Evolutionary conservation across 2,113 vertebrate species (phyloP).

Genomic region (Aphelocoma coerulescens): DNA sequence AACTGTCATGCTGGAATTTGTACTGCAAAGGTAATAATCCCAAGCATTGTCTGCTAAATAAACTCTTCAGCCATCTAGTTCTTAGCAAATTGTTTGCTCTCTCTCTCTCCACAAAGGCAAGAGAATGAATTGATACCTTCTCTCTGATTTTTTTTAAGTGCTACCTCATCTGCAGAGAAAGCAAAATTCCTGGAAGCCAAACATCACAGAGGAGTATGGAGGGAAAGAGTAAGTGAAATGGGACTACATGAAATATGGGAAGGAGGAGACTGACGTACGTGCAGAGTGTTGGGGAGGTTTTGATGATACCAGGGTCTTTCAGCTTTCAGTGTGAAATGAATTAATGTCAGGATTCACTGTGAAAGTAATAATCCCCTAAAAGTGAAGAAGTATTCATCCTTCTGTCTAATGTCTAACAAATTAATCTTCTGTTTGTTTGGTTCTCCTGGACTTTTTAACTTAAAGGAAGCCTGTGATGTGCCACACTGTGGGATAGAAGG

Average conservation of each 20-base stretch:
- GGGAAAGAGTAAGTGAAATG: background rate
- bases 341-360: background rate
- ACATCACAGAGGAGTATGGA: background rate
- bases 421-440: background rate
- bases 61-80: background rate
- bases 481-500: background rate
- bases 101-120: background rate
- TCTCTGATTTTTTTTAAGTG: background rate
- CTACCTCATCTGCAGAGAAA: background rate
- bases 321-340: background rate
- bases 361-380: background rate
- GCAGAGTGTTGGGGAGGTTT: background rate
- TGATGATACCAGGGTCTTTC: background rate
- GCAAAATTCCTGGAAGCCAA: background rate
- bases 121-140: background rate
- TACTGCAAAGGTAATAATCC: background rate
- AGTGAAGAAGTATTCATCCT: background rate
- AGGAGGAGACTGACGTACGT: background rate
- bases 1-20: fast-evolving
- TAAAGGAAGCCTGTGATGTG: background rate
- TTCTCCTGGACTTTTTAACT: background rate
- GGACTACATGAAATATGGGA: fast-evolving
- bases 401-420: background rate
- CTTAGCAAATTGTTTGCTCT: background rate
- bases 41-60: background rate